These are phyloP conservation scores for Oncorhynchus kisutch DNA, from an alignment of 2,113 vertebrate genomes.

Conservation along the genomic window DNA sequence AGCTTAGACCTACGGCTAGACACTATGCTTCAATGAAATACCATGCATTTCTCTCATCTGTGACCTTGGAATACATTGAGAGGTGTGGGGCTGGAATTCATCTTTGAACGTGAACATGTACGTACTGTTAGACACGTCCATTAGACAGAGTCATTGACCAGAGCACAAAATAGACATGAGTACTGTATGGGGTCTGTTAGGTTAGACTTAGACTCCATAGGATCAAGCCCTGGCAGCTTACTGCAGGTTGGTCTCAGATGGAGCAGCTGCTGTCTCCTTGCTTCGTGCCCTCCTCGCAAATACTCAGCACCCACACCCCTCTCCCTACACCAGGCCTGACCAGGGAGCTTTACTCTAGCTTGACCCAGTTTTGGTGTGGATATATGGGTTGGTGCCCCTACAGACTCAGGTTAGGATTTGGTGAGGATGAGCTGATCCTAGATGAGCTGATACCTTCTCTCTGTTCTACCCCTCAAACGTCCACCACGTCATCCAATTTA, in stretches of 20 bases:
- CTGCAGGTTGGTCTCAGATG: slow-evolving; percentile 13
- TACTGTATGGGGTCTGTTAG: slow-evolving; percentile 14
- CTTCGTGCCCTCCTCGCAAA: neutral
- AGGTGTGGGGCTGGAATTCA: neutral
- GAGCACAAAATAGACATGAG: neutral
- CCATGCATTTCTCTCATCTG: slow-evolving; percentile 1
- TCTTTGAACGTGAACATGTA: neutral
- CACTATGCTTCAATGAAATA: no score
- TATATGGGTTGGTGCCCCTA: neutral
- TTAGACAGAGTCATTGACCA: neutral
- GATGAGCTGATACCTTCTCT: slow-evolving; percentile 4
- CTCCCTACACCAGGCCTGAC: slow-evolving; percentile 38
- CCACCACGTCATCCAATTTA: neutral
- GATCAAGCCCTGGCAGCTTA: slow-evolving; percentile 16
- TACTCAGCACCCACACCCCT: neutral
- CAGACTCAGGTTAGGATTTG: neutral
- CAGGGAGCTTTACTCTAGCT: slow-evolving; percentile 33
- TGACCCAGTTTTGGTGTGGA: slow-evolving; percentile 39
- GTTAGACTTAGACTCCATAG: slow-evolving; percentile 31
- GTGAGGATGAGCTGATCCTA: neutral
- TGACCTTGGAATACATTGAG: slow-evolving; percentile 13
- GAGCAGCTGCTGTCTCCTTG: slow-evolving; percentile 34
- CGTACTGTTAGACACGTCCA: neutral
- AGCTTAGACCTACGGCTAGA: no score
- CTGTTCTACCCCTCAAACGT: neutral